Percentiles rank a stretch among this genome's conserved stretches.
Conservation (phyloP, 2,797 vertebrate genomes). For the Sylvia borin region DNA sequence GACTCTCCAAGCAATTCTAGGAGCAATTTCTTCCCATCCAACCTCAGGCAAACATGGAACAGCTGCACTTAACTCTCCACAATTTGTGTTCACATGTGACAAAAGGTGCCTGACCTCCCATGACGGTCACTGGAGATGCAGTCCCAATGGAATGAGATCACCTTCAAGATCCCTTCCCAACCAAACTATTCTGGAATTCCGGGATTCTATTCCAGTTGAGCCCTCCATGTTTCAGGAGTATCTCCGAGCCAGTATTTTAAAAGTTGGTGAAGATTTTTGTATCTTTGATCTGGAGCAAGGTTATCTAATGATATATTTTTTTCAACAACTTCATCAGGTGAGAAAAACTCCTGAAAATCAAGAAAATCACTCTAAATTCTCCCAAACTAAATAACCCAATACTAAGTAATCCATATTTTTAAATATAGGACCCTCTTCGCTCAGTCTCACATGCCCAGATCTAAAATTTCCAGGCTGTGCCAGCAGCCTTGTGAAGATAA, state of each 20-base stretch:
- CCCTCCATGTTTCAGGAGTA: not conserved
- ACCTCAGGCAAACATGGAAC: not conserved
- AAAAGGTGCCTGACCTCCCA: not conserved
- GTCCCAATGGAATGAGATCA: not conserved
- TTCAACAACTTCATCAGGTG: not conserved
- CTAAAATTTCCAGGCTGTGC: not conserved
- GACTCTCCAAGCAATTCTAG: not conserved
- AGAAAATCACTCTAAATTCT: not conserved
- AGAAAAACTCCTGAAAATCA: not conserved
- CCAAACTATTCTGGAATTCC: not conserved
- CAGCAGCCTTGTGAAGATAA: not conserved
- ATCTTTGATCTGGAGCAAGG: not conserved
- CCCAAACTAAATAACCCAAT: not conserved
- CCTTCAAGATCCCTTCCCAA: not conserved
- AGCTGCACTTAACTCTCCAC: not conserved
- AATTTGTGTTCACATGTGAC: not conserved
- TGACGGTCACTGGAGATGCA: accelerated
- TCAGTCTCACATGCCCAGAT: not conserved
- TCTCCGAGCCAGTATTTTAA: not conserved
- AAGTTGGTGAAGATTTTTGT: not conserved
- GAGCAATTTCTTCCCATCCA: not conserved
- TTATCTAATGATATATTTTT: not conserved
- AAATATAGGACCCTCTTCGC: not conserved
- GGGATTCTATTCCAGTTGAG: not conserved
- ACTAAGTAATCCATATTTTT: not conserved